Base-by-base conservation (phyloP, 1,140 invertebrate genomes). In the Heliconius hermathena region DNA sequence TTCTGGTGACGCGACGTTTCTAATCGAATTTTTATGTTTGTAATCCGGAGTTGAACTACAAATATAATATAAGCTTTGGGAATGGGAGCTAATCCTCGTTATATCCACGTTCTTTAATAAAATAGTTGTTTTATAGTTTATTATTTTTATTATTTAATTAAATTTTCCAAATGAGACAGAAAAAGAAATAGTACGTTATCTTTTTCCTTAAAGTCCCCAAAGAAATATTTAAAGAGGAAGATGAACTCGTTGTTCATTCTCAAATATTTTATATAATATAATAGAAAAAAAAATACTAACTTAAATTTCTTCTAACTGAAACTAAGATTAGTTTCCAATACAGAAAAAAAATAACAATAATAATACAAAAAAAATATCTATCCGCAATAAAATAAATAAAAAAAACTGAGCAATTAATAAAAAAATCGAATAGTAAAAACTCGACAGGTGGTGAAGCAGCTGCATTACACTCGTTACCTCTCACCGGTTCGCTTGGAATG, bases 381-480 rank as follows among this genome's bases (percentile, higher is more conserved):
- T 22, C n/a, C 3, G 8, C 20, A 22, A 57, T 57, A 22, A 57
- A 57, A 57, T 2, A 22, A 22, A 57, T 0, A 6, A 57, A 57
- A 57, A 57, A 57, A 57, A 57, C n/a, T 36, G 33, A 20, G 54
- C 54, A 57, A 57, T 57, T 57, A 18, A 22, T 29, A 66, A 49
- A 66, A 75, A 75, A 66, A 66, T 20, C 29, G 22, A 49, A 74
- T 33, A 26, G 18, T 75, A 22, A 75, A 78, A 73, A 66, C 22
- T 66, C 9, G 60, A 60, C 80, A 81, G 80, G 80, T 81, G 80
- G 22, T 54, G 20, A 74, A 49, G 74, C 79, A 80, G 79, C 79
- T 80, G 78, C 78, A 60, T 46, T 26, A 36, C 22, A 38, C 74
- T 76, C 38, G 60, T 76, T 76, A 76, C 29, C 33, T 75, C 80